Evolutionary conservation across 2,797 vertebrate genomes (phyloP).

Genomic region (Masticophis lateralis): DNA sequence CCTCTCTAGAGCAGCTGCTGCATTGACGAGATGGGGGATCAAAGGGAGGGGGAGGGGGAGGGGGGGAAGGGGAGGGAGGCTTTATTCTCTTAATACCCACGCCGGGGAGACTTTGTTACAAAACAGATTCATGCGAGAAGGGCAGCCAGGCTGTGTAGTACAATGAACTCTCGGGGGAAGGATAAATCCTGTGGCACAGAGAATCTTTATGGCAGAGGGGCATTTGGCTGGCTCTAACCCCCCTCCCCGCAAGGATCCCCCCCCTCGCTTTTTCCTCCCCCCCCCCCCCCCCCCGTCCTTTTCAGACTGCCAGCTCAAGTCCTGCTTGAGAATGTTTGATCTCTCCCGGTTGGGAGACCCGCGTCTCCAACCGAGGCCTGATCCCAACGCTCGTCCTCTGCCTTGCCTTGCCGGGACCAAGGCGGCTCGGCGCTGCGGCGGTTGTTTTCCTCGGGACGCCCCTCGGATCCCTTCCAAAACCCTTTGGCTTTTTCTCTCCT

Average conservation of each 20-base stretch:
- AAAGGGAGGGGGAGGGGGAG: neutral
- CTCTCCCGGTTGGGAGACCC: neutral
- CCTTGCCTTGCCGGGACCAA: neutral
- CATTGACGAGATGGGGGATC: neutral
- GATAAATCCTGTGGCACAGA: slow-evolving; percentile 28
- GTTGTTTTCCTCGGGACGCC: neutral
- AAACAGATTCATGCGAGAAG: slow-evolving; percentile 50
- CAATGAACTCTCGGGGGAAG: slow-evolving; percentile 28
- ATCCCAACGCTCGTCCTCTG: neutral
- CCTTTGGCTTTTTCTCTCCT: slow-evolving; percentile 25
- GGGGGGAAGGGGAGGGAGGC: slow-evolving; percentile 31
- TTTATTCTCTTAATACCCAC: slow-evolving; percentile 58
- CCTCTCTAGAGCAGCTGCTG: slow-evolving; percentile 48
- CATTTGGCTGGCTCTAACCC: neutral
- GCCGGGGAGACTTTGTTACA: slow-evolving; percentile 58
- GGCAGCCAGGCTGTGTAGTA: slow-evolving; percentile 39
- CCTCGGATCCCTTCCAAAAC: neutral
- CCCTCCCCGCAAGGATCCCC: neutral
- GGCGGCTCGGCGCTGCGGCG: neutral
- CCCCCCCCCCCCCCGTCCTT: neutral
- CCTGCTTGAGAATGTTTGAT: neutral
- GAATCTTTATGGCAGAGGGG: neutral
- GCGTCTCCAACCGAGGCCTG: neutral
- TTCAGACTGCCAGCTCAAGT: neutral
- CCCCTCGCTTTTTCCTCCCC: neutral